Evolutionary conservation across 1,140 invertebrate species (phyloP).

Genomic region (Onthophagus taurus): DNA sequence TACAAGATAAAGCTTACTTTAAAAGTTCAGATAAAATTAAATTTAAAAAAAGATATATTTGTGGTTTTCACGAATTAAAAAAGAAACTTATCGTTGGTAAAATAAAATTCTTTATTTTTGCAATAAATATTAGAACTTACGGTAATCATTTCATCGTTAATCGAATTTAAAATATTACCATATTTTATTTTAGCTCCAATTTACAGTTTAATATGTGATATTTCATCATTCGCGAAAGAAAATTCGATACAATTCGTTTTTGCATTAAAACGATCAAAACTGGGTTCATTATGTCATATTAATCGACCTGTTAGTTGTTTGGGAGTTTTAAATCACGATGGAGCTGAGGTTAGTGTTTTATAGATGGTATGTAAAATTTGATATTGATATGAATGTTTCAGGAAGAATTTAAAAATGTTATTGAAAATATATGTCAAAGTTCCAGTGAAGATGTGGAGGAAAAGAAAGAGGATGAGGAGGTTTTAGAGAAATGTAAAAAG

Average conservation of each 20-base stretch:
- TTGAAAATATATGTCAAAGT: not conserved
- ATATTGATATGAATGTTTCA: not conserved
- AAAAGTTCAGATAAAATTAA: constrained; percentile 46
- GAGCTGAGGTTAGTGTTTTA: constrained; percentile 13
- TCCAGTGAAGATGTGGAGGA: not conserved
- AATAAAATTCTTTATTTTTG: constrained; percentile 47
- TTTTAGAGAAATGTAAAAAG: not conserved
- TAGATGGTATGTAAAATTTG: not conserved
- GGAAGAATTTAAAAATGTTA: not conserved
- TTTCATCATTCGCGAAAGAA: constrained; percentile 3
- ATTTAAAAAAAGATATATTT: constrained; percentile 41
- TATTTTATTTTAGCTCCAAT: constrained; percentile 12
- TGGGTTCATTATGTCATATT: constrained; percentile 12
- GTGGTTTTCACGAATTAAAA: constrained; percentile 46
- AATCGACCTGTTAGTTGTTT: constrained; percentile 15
- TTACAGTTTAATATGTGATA: constrained; percentile 4
- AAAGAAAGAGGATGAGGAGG: not conserved
- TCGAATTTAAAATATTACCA: constrained; percentile 2
- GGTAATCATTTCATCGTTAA: constrained; percentile 1
- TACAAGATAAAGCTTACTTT: constrained; percentile 47
- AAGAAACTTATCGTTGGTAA: constrained; percentile 44
- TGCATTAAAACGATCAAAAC: constrained; percentile 11
- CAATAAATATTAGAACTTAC: constrained; percentile 36
- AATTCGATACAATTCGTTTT: constrained; percentile 13
- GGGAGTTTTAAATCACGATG: constrained; percentile 11